Conservation (phyloP, 2,113 vertebrate genomes). For the Zootoca vivipara region DNA sequence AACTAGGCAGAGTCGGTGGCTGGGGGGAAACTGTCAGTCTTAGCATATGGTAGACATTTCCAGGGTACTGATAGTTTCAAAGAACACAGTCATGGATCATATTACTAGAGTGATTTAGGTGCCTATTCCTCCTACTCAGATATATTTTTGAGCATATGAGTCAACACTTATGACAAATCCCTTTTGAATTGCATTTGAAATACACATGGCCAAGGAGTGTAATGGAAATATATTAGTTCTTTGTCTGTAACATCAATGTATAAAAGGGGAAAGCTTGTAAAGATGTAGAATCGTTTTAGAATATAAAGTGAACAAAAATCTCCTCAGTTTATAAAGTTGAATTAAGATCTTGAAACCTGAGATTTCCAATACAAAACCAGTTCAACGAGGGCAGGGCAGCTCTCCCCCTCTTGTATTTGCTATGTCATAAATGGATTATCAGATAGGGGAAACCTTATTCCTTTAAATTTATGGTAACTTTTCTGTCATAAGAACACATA, state of each 20-base stretch:
- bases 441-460: background rate
- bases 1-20: slow-evolving; percentile 39
- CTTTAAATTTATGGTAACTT: background rate
- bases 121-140: slow-evolving; percentile 57
- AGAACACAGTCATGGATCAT: slow-evolving; percentile 72
- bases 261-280: background rate
- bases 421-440: background rate
- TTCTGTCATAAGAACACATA: background rate
- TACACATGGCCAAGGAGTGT: slow-evolving; percentile 38
- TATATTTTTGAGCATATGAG: slow-evolving; percentile 61
- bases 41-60: slow-evolving; percentile 64
- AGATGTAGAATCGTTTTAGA: background rate
- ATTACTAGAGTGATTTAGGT: slow-evolving; percentile 47
- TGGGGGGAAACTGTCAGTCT: background rate
- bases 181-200: slow-evolving; percentile 59
- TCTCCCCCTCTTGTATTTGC: background rate
- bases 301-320: background rate
- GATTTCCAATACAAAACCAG: background rate
- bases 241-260: background rate
- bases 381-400: background rate
- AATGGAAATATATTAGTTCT: slow-evolving; percentile 9
- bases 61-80: slow-evolving; percentile 57
- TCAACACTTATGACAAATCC: slow-evolving; percentile 56
- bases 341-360: background rate
- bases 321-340: background rate